Conservation (phyloP, 2,113 vertebrate species). For the Pica pica region DNA sequence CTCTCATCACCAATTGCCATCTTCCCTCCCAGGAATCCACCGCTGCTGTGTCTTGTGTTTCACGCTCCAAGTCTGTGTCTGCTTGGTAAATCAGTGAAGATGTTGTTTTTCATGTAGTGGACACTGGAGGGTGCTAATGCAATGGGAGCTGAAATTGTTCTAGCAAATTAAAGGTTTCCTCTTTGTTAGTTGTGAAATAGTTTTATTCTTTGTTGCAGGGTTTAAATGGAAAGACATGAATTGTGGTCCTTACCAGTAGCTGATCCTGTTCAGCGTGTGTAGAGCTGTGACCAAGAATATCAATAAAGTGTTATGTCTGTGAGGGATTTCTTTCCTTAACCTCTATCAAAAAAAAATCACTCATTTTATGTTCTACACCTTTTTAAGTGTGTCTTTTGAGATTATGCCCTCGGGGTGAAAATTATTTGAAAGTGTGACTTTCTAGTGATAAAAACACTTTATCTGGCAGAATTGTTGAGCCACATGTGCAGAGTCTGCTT, state of each 20-base stretch:
- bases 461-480: neutral
- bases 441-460: slow-evolving; percentile 19
- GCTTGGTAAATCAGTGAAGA: neutral
- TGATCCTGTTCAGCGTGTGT: neutral
- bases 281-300: neutral
- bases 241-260: neutral
- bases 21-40: neutral
- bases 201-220: neutral
- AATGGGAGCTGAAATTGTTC: slow-evolving; percentile 24
- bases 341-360: neutral
- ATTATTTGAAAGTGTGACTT: slow-evolving; percentile 43
- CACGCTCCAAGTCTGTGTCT: neutral
- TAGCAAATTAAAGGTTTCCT: neutral
- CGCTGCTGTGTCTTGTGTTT: neutral
- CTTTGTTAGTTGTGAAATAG: slow-evolving; percentile 31
- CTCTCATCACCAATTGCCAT: neutral
- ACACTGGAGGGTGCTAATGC: slow-evolving; percentile 73
- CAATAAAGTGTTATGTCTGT: slow-evolving; percentile 7
- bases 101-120: slow-evolving; percentile 45
- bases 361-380: neutral
- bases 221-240: neutral
- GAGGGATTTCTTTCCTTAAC: neutral
- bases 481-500: neutral
- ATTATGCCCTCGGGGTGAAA: neutral
- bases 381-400: slow-evolving; percentile 3